A percentile compares a stretch with the other conserved stretches of the same genome.
Conservation (phyloP, 2,113 vertebrate genomes). For the Ursus arctos region DNA sequence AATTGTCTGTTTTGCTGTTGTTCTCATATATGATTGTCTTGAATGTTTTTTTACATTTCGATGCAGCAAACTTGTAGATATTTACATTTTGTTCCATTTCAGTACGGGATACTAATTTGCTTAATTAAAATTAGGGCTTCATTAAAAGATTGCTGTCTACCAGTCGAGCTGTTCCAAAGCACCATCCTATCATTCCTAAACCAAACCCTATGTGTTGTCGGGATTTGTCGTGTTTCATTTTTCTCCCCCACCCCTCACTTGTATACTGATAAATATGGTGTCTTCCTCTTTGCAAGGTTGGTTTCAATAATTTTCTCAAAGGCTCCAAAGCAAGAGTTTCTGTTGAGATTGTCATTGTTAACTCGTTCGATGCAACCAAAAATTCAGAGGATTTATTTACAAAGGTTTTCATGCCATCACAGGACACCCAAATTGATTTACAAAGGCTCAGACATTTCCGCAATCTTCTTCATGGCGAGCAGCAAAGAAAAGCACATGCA, state of each 20-base stretch:
- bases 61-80: neutral
- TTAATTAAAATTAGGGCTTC: conserved; percentile 27
- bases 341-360: accelerated
- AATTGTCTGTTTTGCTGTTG: neutral
- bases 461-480: accelerated
- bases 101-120: neutral
- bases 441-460: accelerated
- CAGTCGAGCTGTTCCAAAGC: neutral
- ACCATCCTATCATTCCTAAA: neutral
- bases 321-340: neutral
- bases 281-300: neutral
- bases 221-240: no score
- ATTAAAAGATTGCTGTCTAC: neutral
- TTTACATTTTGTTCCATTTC: neutral
- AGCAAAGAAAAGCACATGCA: accelerated
- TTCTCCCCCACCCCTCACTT: neutral
- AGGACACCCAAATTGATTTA: neutral
- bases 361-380: neutral
- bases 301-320: neutral
- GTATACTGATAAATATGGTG: neutral
- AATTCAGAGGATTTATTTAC: neutral
- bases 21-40: neutral
- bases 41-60: neutral
- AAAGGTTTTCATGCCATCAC: accelerated
- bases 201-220: neutral